phyloP scores from a whole-genome alignment of 2,797 vertebrate species.

The Dipus sagitta region DNA sequence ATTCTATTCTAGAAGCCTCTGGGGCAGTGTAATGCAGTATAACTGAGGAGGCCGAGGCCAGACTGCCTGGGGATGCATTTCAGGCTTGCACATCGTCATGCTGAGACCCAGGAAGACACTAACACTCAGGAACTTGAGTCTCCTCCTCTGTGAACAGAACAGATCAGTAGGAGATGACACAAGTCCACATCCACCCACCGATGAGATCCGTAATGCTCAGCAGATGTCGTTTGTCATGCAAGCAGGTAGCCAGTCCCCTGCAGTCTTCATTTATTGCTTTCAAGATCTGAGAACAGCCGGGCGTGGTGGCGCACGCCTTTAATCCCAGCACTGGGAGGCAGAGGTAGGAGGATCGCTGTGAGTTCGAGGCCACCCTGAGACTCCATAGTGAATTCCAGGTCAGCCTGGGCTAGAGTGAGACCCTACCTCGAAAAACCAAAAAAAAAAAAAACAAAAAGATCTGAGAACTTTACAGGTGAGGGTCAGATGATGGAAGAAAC shows the following conservation, averaged over 20 bases:
- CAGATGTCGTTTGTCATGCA: not conserved
- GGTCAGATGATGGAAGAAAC: not conserved
- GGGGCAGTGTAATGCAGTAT: fast-evolving
- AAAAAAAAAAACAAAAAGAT: too few relatives aligned
- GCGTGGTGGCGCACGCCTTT: too few relatives aligned
- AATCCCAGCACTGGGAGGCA: too few relatives aligned
- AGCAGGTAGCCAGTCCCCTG: not conserved
- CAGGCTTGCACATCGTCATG: fast-evolving
- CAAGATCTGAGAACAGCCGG: too few relatives aligned
- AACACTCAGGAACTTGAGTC: not conserved
- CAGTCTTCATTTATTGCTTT: not conserved
- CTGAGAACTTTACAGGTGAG: not conserved
- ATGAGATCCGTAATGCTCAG: fast-evolving
- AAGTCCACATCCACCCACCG: too few relatives aligned
- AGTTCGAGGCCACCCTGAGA: too few relatives aligned
- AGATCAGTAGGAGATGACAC: too few relatives aligned
- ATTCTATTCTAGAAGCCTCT: not conserved
- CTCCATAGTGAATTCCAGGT: too few relatives aligned
- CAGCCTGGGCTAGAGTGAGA: too few relatives aligned
- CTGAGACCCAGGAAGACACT: fast-evolving
- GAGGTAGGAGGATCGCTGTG: too few relatives aligned
- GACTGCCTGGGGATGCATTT: not conserved
- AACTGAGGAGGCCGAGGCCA: fast-evolving
- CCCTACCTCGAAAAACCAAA: too few relatives aligned
- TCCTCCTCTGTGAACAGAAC: not conserved